Conservation (phyloP, 2,888 invertebrate species). For the Lasioglossum calceatum region DNA sequence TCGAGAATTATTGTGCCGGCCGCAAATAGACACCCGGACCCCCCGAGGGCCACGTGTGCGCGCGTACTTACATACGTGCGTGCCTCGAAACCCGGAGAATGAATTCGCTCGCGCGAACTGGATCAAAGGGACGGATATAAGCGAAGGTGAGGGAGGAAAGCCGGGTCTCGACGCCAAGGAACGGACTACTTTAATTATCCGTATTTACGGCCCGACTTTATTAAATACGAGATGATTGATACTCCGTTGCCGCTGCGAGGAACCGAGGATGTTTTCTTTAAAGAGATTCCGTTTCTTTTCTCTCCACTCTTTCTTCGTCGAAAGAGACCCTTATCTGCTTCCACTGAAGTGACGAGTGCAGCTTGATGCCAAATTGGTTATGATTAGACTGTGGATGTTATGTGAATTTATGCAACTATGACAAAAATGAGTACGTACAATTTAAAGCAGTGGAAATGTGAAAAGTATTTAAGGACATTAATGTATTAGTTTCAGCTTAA, state of each 20-base stretch:
- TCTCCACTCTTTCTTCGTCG: background rate
- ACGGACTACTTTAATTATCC: slow-evolving; percentile 42
- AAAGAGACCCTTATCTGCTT: background rate
- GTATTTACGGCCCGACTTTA: background rate
- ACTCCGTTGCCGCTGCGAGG: background rate
- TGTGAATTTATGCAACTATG: too few relatives aligned
- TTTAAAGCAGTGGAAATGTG: too few relatives aligned
- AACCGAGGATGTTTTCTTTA: background rate
- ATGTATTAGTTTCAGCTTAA: too few relatives aligned
- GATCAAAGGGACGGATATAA: slow-evolving; percentile 59
- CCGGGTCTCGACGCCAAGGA: background rate
- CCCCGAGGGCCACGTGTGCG: slow-evolving; percentile 23
- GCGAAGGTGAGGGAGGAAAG: slow-evolving; percentile 23
- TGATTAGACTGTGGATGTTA: too few relatives aligned
- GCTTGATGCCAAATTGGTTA: too few relatives aligned
- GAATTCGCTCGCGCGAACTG: slow-evolving; percentile 60
- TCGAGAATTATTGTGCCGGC: slow-evolving; percentile 65
- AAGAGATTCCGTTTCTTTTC: slow-evolving; percentile 2
- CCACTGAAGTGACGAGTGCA: background rate
- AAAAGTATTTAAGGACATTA: too few relatives aligned
- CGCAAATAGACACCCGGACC: slow-evolving; percentile 50
- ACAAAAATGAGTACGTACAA: too few relatives aligned
- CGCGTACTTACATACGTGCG: slow-evolving; percentile 12
- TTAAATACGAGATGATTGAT: slow-evolving; percentile 6
- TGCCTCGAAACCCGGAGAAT: slow-evolving; percentile 45